A percentile compares a stretch with the other conserved stretches of the same genome.
Conservation (phyloP, 92 coral and sea anemone genomes). For the Diadumene lineata region DNA sequence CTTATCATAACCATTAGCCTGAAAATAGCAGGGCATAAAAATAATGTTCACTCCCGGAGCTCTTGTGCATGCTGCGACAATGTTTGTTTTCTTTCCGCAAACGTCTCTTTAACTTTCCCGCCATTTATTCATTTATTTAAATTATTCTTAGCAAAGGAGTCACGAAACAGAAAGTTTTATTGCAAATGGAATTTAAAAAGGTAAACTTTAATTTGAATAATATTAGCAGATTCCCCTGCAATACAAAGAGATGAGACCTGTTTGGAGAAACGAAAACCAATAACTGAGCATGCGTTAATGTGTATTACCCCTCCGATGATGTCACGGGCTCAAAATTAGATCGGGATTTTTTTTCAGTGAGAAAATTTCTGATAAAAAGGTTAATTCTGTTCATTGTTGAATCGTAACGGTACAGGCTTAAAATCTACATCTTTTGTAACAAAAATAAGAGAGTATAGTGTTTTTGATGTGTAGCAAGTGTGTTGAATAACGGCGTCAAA, state of each 20-base stretch:
- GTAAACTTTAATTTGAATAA: too few species aligned
- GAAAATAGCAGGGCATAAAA: too few species aligned
- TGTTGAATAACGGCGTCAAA: constrained; percentile 42
- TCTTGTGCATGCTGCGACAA: too few species aligned
- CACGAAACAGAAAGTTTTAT: too few species aligned
- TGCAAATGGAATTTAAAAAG: too few species aligned
- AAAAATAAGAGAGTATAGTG: neutral
- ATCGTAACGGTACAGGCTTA: neutral
- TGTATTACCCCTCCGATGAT: constrained; percentile 65
- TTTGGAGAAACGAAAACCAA: neutral
- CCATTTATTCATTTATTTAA: neutral
- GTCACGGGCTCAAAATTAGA: constrained; percentile 75
- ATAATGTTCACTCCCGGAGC: too few species aligned
- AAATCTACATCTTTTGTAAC: neutral
- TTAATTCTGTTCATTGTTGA: neutral
- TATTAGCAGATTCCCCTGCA: too few species aligned
- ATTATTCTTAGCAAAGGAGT: neutral
- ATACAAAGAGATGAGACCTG: too few species aligned
- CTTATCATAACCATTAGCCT: too few species aligned
- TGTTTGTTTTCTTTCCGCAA: neutral
- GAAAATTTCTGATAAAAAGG: neutral
- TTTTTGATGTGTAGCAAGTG: neutral
- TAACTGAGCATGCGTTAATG: constrained; percentile 46
- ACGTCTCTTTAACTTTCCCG: neutral
- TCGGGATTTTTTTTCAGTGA: neutral